Evolutionary conservation across 2,888 invertebrate genomes (phyloP).

Genomic region (Cantharis rufa): DNA sequence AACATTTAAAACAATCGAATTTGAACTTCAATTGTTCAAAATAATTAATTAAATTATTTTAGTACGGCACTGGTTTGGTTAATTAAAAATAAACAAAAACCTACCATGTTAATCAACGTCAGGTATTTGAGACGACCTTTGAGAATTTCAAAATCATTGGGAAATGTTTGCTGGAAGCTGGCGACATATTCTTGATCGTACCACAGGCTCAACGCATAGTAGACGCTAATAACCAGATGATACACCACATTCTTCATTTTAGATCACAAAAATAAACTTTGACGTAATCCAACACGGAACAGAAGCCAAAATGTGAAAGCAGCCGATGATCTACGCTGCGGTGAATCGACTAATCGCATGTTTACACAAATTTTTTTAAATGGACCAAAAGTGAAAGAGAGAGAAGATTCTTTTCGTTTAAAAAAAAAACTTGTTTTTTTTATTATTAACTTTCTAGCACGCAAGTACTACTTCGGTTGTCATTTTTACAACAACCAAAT

Average conservation of each 20-base stretch:
- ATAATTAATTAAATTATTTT: too few relatives aligned
- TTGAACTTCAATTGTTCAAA: too few relatives aligned
- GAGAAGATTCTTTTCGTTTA: neutral
- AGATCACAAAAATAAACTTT: neutral
- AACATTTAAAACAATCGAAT: too few relatives aligned
- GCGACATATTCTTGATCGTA: neutral
- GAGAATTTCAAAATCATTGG: slow-evolving; percentile 20
- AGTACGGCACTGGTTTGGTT: too few relatives aligned
- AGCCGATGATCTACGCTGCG: neutral
- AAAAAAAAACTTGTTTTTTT: neutral
- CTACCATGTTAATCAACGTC: slow-evolving; percentile 37
- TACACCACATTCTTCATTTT: too few relatives aligned
- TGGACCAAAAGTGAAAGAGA: neutral
- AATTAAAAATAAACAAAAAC: slow-evolving; percentile 7
- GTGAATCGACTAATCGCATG: neutral
- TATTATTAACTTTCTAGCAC: too few relatives aligned
- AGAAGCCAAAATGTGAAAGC: neutral
- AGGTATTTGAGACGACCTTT: slow-evolving; percentile 38
- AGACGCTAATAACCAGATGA: neutral
- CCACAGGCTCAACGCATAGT: neutral
- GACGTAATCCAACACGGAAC: neutral
- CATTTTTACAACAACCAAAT: too few relatives aligned
- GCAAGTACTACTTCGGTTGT: too few relatives aligned
- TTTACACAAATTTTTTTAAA: neutral
- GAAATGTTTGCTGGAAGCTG: neutral